Base-by-base conservation (phyloP, 2,113 vertebrate species). In the Hiodon tergisus region DNA sequence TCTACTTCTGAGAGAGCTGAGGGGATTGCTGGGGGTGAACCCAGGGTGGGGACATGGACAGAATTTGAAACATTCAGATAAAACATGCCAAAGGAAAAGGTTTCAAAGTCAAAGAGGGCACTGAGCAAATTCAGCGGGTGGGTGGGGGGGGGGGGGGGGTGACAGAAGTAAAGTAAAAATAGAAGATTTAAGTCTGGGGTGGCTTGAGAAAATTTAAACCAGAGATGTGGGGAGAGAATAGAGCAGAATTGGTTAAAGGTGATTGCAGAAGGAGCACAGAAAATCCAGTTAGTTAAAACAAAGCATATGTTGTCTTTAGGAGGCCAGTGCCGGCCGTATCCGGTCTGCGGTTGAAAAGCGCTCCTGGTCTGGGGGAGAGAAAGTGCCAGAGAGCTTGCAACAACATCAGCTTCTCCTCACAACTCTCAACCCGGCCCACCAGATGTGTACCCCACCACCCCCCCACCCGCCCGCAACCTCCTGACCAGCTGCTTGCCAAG, bases 101-200 rank as follows among this genome's bases (percentile, higher is more conserved):
- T 4, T 17, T 68, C n/a, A 59, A 72, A 58, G 67, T 66, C 31
- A 50, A 72, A 79, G 79, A n/a, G 13, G 75, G 13, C 77, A 77
- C 77, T 5, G 77, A 58, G 50, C 57, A 65, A 53, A 73, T 73
- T 55, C 17, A 59, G 79, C 66, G 7, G 78, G 65, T n/a, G 67
- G 9, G 11, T 10, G 11, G 11, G 54, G 16, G 53, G 59, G 17
- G 14, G 17, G 31, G 16, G 71, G 55, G 10, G 5, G 71, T 69
- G 69, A 73, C 70, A 66, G 57, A 65, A 13, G 53, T 65, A 11
- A 16, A 73, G 50, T 60, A 70, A 67, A 7, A 76, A 4, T 9
- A 8, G 14, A 17, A 7, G 6, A 3, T 54, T 52, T 2, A 54
- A 54, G 52, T 16, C 50, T 17, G 67, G 52, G 52, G 13, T n/a